phyloP scores from a whole-genome alignment of 2,113 vertebrate genomes.

The Plectropomus leopardus region DNA sequence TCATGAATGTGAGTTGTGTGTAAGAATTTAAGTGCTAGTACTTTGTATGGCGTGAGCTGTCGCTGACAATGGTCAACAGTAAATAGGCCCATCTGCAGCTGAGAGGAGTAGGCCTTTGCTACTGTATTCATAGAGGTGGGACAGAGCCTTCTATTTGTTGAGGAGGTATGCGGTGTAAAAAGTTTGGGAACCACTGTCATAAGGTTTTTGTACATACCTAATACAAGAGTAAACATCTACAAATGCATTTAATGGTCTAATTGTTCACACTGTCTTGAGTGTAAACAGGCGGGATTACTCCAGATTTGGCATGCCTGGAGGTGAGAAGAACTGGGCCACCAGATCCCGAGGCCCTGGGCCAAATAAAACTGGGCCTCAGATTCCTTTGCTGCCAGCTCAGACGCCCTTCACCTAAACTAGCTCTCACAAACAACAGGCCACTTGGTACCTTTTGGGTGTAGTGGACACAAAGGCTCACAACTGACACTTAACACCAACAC shows the following conservation, averaged over 20 bases:
- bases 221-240: not conserved
- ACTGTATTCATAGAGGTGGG: too few species aligned
- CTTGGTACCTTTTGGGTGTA: not conserved
- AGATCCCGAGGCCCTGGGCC: conserved; percentile 39
- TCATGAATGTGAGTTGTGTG: too few species aligned
- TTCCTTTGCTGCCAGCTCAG: conserved; percentile 21
- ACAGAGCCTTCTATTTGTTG: too few species aligned
- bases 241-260: not conserved
- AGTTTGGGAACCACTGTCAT: too few species aligned
- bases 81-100: too few species aligned
- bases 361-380: conserved; percentile 42
- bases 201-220: too few species aligned
- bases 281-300: conserved; percentile 54
- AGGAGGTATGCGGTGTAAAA: too few species aligned
- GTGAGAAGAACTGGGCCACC: conserved; percentile 53
- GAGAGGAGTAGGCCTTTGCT: too few species aligned
- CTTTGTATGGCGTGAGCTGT: too few species aligned
- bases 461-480: not conserved
- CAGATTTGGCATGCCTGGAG: conserved; percentile 42
- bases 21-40: too few species aligned
- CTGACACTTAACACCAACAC: not conserved
- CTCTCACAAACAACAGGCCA: not conserved
- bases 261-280: conserved; percentile 35
- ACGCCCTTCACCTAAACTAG: conserved; percentile 36
- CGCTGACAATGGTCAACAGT: too few species aligned